Base-by-base conservation (phyloP, 2,888 invertebrate species). In the Sinotaia quadrata region DNA sequence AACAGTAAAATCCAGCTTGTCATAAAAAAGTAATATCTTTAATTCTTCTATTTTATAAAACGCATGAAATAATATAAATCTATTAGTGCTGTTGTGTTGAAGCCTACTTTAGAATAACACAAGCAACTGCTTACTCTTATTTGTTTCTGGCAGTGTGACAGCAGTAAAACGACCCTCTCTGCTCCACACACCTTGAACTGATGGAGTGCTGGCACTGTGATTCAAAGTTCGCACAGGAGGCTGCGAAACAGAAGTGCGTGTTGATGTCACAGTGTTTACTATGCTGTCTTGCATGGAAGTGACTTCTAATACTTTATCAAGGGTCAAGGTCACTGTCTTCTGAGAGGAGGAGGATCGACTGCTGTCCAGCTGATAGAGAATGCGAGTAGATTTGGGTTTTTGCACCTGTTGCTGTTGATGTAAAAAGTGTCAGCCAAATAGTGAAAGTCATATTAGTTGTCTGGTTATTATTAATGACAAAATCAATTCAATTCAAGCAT, bases 281-380 rank as follows among this genome's bases (percentile, higher is more conserved):
- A n/a, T 8, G 3, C 24, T 29, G 18, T 34, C 52, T 4, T 52
- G 51, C 15, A 52, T 15, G 37, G 63, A 27, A 12, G 5, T 24
- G 18, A 51, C 52, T 3, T 33, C 5, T 8, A 10, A 41, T 18
- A 5, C 49, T 52, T 18, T 61, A 4, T 80, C 72, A 31, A 85
- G 72, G 36, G 82, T 82, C 69, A 86, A 74, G 52, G 78, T 80
- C 56, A 85, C 78, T 7, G 78, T 73, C 68, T 82, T 81, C 69
- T 85, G 83, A 54, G 73, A 75, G 2, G 82, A 78, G 27, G 77
- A 75, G 4, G 78, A 71, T n/a, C 73, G 78, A 34, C 67, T 72
- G 1, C 73, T 58, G 41, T 79, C 78, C 24, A 86, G 75, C n/a
- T 76, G 69, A 63, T 86, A 85, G 18, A 72, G 70, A 58, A 83